phyloP scores from a whole-genome alignment of 2,797 vertebrate species.

The Tauraco hartlaubi region DNA sequence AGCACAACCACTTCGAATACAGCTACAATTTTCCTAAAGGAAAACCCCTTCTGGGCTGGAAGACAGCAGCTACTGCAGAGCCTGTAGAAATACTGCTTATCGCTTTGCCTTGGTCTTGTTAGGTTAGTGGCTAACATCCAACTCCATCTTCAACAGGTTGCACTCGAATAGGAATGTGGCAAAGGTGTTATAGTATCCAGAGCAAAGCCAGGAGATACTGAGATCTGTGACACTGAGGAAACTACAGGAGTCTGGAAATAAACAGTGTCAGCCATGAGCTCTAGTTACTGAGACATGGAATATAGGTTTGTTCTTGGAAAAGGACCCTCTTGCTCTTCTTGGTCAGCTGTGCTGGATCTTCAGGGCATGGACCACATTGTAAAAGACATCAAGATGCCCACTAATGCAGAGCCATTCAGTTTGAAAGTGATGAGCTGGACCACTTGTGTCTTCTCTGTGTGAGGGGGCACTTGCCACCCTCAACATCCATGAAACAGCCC shows the following conservation, averaged over 20 bases:
- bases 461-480: neutral
- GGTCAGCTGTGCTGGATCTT: neutral
- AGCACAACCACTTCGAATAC: neutral
- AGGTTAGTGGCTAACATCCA: neutral
- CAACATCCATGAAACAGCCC: neutral
- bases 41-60: neutral
- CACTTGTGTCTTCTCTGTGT: neutral
- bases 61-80: neutral
- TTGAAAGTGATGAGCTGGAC: neutral
- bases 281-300: neutral
- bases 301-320: neutral
- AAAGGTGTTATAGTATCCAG: neutral
- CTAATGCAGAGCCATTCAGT: neutral
- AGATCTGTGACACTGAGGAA: neutral
- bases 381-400: neutral
- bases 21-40: neutral
- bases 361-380: neutral
- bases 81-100: neutral
- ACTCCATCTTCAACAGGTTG: neutral
- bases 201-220: neutral
- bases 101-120: neutral
- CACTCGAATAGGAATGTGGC: neutral
- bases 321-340: neutral
- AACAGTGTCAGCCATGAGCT: neutral
- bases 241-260: neutral